Evolutionary conservation across 2,113 vertebrate species (phyloP).

Genomic region (Platysternon megacephalum): DNA sequence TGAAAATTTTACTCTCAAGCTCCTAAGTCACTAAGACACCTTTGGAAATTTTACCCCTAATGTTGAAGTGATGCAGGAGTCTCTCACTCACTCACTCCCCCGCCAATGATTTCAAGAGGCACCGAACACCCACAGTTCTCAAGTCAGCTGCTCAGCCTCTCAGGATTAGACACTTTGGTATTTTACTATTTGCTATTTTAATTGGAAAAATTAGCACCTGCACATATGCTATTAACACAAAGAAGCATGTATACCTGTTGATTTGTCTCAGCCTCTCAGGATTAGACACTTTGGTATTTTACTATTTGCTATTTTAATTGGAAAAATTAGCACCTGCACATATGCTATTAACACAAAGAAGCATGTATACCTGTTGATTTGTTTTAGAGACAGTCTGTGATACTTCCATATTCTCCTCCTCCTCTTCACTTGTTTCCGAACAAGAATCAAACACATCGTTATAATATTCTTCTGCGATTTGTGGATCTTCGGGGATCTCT

Average conservation of each 20-base stretch:
- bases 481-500: conserved; percentile 89
- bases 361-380: conserved; percentile 76
- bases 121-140: neutral
- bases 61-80: neutral
- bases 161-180: neutral
- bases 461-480: conserved; percentile 84
- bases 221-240: neutral
- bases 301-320: neutral
- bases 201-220: neutral
- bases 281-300: neutral
- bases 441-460: conserved; percentile 87
- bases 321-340: neutral
- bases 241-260: conserved; percentile 75
- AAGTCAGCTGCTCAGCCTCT: neutral
- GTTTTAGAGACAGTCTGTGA: conserved; percentile 53
- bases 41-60: neutral
- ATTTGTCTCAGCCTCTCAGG: too few relatives aligned
- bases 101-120: neutral
- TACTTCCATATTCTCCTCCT: conserved; percentile 9
- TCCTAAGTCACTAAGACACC: neutral
- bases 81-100: neutral
- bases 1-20: neutral
- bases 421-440: conserved; percentile 81
- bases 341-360: neutral
- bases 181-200: neutral